phyloP scores from a whole-genome alignment of 2,113 vertebrate species.

The Sclerurus mexicanus region DNA sequence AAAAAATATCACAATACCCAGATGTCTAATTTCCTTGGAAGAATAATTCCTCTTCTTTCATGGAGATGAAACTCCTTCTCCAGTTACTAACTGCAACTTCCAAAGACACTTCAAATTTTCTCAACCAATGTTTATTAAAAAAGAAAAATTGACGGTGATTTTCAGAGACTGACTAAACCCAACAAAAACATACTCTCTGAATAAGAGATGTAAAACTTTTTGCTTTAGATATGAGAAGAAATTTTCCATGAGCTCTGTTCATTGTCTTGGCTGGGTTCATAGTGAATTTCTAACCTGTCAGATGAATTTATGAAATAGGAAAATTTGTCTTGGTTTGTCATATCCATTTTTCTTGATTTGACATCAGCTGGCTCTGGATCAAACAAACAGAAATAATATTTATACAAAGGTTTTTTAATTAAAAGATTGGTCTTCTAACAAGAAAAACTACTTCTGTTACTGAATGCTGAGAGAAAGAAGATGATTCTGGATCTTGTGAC shows the following conservation, averaged over 20 bases:
- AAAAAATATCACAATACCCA: background rate
- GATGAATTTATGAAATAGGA: background rate
- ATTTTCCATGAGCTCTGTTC: background rate
- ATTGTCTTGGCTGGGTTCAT: background rate
- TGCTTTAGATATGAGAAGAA: background rate
- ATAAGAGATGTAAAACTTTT: background rate
- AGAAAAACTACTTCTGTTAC: background rate
- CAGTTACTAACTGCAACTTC: background rate
- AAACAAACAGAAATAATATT: background rate
- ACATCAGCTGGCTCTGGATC: background rate
- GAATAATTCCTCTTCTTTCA: background rate
- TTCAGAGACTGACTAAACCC: background rate
- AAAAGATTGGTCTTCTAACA: background rate
- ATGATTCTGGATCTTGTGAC: background rate
- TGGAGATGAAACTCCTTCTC: background rate
- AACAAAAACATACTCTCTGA: background rate
- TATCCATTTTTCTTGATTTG: background rate
- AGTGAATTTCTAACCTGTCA: background rate
- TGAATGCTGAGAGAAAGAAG: background rate
- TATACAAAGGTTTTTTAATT: background rate
- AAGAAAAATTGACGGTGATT: background rate
- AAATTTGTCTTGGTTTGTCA: background rate
- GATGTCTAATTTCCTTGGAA: background rate
- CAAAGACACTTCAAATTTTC: background rate
- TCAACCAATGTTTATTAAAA: background rate